Conservation (phyloP, 2,113 vertebrate genomes). For the Lophotis ruficrista region DNA sequence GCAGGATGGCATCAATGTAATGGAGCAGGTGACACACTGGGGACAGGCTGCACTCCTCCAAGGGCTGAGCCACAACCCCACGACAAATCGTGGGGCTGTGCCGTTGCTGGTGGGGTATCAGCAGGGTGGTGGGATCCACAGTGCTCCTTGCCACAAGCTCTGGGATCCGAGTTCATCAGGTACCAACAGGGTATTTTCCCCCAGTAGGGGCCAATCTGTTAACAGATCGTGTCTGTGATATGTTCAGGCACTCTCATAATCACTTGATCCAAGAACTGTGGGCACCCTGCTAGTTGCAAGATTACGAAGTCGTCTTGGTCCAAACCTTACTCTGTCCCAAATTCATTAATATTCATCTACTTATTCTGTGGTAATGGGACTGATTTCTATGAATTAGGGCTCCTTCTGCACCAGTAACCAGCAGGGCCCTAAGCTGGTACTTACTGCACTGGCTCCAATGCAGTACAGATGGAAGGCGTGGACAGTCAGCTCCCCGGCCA, state of each 20-base stretch:
- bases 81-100: neutral
- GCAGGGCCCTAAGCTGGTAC: neutral
- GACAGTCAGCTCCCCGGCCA: fast-evolving
- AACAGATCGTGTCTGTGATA: too few species aligned
- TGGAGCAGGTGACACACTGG: neutral
- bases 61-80: neutral
- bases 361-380: neutral
- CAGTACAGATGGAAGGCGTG: neutral
- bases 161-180: too few species aligned
- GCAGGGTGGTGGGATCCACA: neutral
- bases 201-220: too few species aligned
- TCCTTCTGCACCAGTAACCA: neutral
- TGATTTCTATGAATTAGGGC: neutral
- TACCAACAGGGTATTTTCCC: neutral
- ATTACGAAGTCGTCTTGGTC: neutral
- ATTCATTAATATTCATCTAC: neutral
- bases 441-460: neutral
- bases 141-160: neutral
- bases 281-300: neutral
- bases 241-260: neutral
- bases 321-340: neutral
- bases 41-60: neutral
- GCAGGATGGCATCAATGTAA: too few species aligned
- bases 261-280: neutral
- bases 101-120: too few species aligned